Percentiles rank a stretch among this genome's conserved stretches.
Conservation (phyloP, 2,113 vertebrate species). For the Varanus komodoensis region DNA sequence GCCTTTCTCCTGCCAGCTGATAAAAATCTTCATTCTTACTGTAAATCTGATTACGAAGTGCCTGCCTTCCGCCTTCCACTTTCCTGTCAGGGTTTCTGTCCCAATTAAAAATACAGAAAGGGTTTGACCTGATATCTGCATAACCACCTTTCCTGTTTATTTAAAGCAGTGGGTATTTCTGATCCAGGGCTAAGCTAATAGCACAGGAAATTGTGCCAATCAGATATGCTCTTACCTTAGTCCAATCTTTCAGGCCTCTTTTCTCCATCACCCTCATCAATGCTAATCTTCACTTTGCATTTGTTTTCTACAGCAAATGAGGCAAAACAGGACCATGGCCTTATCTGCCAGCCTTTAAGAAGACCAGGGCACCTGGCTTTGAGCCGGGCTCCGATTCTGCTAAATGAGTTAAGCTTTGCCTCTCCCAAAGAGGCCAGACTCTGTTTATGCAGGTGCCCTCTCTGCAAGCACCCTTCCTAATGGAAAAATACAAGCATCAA, state of each 20-base stretch:
- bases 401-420: constrained; percentile 22
- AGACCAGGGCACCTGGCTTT: background rate
- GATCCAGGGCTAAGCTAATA: background rate
- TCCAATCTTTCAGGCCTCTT: background rate
- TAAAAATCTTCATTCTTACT: too few species aligned
- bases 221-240: background rate
- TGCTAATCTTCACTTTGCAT: background rate
- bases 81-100: background rate
- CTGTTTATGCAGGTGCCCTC: too few species aligned
- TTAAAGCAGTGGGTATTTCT: background rate
- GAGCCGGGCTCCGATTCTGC: constrained; percentile 6
- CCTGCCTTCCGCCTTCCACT: background rate
- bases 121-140: background rate
- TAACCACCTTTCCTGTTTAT: background rate
- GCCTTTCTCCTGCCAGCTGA: background rate
- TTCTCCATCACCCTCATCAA: background rate
- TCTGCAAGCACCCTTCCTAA: background rate
- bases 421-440: background rate
- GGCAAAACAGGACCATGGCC: background rate
- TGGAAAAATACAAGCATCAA: constrained; percentile 20
- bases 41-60: too few species aligned
- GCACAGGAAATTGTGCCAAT: background rate
- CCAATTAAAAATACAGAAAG: background rate
- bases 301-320: background rate
- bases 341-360: background rate